Conservation (phyloP, 2,797 vertebrate species). For the Brachyrhaphis roseni region DNA sequence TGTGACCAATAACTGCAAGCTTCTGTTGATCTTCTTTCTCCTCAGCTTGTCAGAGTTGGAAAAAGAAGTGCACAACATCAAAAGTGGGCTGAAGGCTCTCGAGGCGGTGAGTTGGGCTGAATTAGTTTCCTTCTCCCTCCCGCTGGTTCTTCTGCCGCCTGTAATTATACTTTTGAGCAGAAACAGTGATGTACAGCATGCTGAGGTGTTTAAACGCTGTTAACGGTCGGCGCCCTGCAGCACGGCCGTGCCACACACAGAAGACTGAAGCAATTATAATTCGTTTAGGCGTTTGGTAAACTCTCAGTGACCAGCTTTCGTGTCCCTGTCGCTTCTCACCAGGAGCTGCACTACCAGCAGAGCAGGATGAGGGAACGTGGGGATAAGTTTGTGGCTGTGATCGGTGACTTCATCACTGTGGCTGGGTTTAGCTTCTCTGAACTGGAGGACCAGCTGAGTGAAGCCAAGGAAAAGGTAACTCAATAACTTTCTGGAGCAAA, state of each 20-base stretch:
- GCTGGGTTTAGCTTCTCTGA: conserved; percentile 98
- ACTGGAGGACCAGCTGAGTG: conserved; percentile 92
- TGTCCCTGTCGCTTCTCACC: not conserved
- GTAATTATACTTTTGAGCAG: conserved; percentile 55
- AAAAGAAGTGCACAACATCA: conserved; percentile 94
- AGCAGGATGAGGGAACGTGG: conserved; percentile 82
- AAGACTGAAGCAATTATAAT: not conserved
- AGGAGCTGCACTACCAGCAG: conserved; percentile 97
- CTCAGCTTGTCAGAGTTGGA: conserved; percentile 94
- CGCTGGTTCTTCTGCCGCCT: conserved; percentile 59
- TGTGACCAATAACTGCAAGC: not conserved
- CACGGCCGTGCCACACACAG: conserved; percentile 14
- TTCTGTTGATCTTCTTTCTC: conserved; percentile 14
- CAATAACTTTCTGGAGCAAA: not conserved
- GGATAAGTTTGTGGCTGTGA: conserved; percentile 94
- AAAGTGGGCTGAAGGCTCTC: conserved; percentile 92
- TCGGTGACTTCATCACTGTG: conserved; percentile 97
- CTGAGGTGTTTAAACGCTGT: conserved; percentile 56
- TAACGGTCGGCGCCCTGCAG: conserved; percentile 19
- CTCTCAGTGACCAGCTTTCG: not conserved
- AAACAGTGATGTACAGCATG: conserved; percentile 37
- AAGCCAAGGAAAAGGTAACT: conserved; percentile 93
- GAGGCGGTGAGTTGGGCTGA: conserved; percentile 88
- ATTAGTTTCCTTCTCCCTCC: conserved; percentile 42
- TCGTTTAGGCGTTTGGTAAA: not conserved